Base-by-base conservation (phyloP, 2,797 vertebrate genomes). In the Liasis olivaceus region DNA sequence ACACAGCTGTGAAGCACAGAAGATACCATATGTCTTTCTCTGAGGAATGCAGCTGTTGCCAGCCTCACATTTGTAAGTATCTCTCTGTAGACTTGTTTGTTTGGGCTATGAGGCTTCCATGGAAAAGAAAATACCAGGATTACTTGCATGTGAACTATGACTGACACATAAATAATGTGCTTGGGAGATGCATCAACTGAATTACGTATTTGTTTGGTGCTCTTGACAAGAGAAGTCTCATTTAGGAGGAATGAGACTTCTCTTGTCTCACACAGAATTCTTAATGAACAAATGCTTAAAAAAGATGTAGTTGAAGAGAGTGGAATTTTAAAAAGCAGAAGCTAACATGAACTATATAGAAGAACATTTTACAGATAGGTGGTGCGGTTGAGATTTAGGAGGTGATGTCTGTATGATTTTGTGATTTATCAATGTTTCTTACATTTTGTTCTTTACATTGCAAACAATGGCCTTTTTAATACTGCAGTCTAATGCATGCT, bases 191-290 rank as follows among this genome's bases (percentile, higher is more conserved):
- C 63, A 62, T 91, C 81, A 81, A 47, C 89, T 94, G 92, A 95
- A 94, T 94, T 94, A 90, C 91, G 91, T 72, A 88, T 94, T 59
- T 92, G 56, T 93, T 89, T 94, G 2, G 6, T 88, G 54, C 31
- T 90, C 22, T 94, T 26, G 90, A 89, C 89, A 72, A n/a, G 90
- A 93, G 87, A 81, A 91, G 89, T 62, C 56, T 28, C 42, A 88
- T 89, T 93, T 58, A 85, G 85, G 85, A 58, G 86, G 51, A 85
- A 72, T 69, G 86, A 88, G 72, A 94, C 28, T 90, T 66, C 36
- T 90, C 7, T 15, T 69, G n/a, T 90, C 36, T 51, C n/a, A 85
- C 60, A 88, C 11, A 72, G 11, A 26, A 60, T 31, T 36, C 11
- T 81, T 66, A n/a, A 47, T 14, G 2, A 60, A 28, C 28, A 66